Conservation (phyloP, 2,797 vertebrate species). For the Liasis olivaceus region DNA sequence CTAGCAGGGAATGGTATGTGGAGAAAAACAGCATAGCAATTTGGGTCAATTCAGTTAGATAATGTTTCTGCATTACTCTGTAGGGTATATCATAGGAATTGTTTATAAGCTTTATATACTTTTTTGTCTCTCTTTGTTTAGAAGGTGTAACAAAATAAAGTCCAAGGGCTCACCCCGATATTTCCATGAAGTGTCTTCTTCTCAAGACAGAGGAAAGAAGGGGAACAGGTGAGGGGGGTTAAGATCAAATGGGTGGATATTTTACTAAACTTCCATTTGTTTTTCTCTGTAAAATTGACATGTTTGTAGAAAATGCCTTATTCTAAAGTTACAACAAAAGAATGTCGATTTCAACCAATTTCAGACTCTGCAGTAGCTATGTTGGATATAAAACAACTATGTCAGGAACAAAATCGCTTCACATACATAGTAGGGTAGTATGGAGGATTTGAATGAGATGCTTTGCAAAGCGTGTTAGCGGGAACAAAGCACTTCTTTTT, state of each 20-base stretch:
- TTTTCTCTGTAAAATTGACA: slow-evolving; percentile 47
- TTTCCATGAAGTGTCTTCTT: slow-evolving; percentile 66
- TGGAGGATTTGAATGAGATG: not conserved
- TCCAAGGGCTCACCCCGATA: slow-evolving; percentile 66
- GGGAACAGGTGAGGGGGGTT: slow-evolving; percentile 64
- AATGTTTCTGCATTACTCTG: not conserved
- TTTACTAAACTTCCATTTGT: slow-evolving; percentile 60
- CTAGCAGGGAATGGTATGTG: not conserved
- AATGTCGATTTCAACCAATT: slow-evolving; percentile 1
- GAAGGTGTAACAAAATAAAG: slow-evolving; percentile 68
- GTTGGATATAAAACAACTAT: slow-evolving; percentile 13
- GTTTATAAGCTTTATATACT: slow-evolving; percentile 12
- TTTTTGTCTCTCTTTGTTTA: slow-evolving; percentile 55
- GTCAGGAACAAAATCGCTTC: accelerated
- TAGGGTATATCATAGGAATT: not conserved
- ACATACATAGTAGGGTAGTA: not conserved
- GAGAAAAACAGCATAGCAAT: not conserved
- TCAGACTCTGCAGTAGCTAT: slow-evolving; percentile 17
- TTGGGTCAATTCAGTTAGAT: not conserved
- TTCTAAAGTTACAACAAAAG: slow-evolving; percentile 25
- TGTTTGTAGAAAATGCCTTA: slow-evolving; percentile 47
- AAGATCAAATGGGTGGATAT: slow-evolving; percentile 54
- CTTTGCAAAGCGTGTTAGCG: not conserved
- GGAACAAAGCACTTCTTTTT: not conserved
- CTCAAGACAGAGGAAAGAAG: slow-evolving; percentile 68